Base-by-base conservation (phyloP, 1,140 invertebrate species). In the Aphelinus certus region DNA sequence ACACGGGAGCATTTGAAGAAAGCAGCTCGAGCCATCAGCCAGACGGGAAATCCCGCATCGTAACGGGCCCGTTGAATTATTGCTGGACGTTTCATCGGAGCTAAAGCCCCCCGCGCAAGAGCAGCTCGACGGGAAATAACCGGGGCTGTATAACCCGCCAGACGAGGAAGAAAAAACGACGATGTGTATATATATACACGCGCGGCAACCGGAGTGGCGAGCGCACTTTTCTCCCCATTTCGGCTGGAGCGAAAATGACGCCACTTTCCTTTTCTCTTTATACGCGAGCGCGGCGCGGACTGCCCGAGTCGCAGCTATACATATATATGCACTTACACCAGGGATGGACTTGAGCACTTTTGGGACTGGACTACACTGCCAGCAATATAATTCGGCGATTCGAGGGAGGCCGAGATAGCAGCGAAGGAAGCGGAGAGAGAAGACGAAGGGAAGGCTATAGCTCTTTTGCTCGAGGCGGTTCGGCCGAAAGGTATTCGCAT, bases 61-160 rank as follows among this genome's bases (percentile, higher is more conserved):
- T 26, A 26, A 26, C 26, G 26, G 78, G 80, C 76, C 79, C 75
- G 69, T 64, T 80, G 78, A 83, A 84, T 84, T 85, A 84, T 84
- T 79, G 66, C 71, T 45, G 26, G 42, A 56, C 49, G 70, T 76
- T 58, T 76, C 77, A 77, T 76, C 68, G 73, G 71, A 69, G 66
- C 47, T 56, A 73, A 66, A 63, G 45, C 53, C 62, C 71, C 51
- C 26, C 26, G 26, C 61, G 71, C 62, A 61, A 58, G 55, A 73
- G 62, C 3, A 51, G 9, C 70, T 63, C 46, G 65, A 45, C 61
- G 64, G 48, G 49, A 66, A 66, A 66, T 51, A 3, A 49, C 51
- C 49, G 2, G 26, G 26, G 26, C 26, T 26, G 26, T 26, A 26
- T 26, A 26, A 26, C 26, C 26, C 26, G 26, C 26, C 26, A 26